Conservation (phyloP, 2,797 vertebrate genomes). For the Sphenopsis melanotis region DNA sequence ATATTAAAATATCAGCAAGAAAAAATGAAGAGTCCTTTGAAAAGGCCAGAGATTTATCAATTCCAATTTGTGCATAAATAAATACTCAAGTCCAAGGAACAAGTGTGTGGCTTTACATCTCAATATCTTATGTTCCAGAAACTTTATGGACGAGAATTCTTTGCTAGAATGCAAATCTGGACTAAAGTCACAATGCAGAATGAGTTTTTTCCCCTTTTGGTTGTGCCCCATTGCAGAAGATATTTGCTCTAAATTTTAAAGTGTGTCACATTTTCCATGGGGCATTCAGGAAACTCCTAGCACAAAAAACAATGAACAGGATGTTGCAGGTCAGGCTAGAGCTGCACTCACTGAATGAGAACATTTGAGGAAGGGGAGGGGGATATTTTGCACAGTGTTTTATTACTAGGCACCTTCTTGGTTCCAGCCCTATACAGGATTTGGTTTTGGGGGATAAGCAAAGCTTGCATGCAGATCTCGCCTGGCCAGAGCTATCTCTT, state of each 20-base stretch:
- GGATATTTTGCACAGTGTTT: neutral
- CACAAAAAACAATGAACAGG: neutral
- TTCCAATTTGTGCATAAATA: neutral
- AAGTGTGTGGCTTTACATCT: neutral
- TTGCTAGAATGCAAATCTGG: neutral
- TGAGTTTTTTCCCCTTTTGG: rapidly evolving
- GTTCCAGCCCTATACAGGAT: neutral
- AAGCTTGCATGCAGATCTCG: neutral
- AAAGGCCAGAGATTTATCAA: neutral
- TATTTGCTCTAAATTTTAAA: neutral
- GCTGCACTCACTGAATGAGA: neutral
- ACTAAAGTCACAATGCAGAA: neutral
- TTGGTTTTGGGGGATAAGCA: neutral
- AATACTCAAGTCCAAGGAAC: neutral
- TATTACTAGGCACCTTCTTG: neutral
- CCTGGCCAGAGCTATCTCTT: neutral
- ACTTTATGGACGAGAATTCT: neutral
- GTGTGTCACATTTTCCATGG: neutral
- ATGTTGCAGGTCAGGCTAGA: constrained; percentile 5
- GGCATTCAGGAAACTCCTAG: constrained; percentile 11
- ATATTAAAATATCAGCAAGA: neutral
- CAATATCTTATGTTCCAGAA: neutral
- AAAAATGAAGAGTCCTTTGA: neutral
- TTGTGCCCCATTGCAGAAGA: neutral
- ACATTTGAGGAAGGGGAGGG: neutral